These are phyloP conservation scores for Copsychus sechellarum DNA, from an alignment of 2,113 vertebrate genomes.

Conservation along the genomic window DNA sequence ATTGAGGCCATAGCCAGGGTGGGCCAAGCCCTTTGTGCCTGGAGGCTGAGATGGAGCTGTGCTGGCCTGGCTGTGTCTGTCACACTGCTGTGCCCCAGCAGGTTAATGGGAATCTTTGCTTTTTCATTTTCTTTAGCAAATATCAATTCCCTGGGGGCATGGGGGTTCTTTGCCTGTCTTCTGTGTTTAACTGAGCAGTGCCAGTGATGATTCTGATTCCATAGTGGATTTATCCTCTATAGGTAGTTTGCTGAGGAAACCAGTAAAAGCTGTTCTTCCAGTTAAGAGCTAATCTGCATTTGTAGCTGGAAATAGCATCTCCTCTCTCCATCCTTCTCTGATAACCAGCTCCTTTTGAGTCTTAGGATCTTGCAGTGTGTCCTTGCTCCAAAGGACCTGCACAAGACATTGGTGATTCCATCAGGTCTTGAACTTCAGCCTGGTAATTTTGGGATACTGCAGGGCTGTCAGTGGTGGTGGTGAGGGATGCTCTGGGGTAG, in stretches of 20 bases:
- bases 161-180: neutral
- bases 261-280: neutral
- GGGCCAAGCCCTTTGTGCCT: neutral
- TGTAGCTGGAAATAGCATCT: neutral
- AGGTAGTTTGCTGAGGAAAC: neutral
- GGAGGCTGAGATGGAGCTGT: neutral
- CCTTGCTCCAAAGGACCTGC: neutral
- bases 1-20: neutral
- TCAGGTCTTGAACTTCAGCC: neutral
- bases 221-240: neutral
- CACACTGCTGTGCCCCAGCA: neutral
- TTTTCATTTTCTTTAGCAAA: neutral
- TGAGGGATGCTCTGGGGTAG: neutral
- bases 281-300: neutral
- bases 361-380: neutral
- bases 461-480: accelerated
- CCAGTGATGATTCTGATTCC: neutral
- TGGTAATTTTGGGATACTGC: neutral
- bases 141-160: accelerated
- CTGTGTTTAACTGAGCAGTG: neutral
- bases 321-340: neutral
- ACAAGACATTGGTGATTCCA: neutral
- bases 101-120: neutral
- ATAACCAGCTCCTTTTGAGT: neutral
- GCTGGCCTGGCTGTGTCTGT: neutral